Evolutionary conservation across 2,888 invertebrate species (phyloP).

Genomic region (Ennomos erosarius): DNA sequence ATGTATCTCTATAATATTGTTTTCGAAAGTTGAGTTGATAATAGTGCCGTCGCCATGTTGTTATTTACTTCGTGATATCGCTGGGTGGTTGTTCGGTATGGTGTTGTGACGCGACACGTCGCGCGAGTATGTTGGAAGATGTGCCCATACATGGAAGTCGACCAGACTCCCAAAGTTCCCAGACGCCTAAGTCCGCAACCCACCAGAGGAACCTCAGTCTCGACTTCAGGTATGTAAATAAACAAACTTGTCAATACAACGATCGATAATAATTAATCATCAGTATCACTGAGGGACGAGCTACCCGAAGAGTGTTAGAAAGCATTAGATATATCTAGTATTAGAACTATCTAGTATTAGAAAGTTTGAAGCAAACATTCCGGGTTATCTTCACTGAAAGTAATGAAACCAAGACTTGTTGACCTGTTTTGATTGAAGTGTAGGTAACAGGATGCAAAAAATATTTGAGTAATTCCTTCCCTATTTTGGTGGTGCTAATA

Average conservation of each 20-base stretch:
- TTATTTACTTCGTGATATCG: constrained; percentile 77
- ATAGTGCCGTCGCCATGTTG: constrained; percentile 77
- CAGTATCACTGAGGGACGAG: no score
- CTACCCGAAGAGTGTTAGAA: no score
- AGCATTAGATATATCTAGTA: no score
- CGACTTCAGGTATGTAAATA: constrained; percentile 90
- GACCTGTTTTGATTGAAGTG: no score
- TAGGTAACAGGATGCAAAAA: no score
- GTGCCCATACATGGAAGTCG: constrained; percentile 81
- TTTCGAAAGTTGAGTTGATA: constrained; percentile 45
- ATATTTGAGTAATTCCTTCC: no score
- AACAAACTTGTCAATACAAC: constrained; percentile 1
- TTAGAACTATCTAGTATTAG: no score
- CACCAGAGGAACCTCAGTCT: constrained; percentile 96
- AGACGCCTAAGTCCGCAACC: constrained; percentile 68
- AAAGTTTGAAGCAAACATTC: no score
- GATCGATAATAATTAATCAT: no score
- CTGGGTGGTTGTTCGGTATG: constrained; percentile 66
- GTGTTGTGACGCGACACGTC: constrained; percentile 66
- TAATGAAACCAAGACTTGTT: no score
- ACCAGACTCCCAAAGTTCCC: constrained; percentile 72
- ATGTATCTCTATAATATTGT: constrained; percentile 11
- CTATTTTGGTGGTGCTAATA: no score
- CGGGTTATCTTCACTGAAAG: no score
- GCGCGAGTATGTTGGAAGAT: constrained; percentile 84